Evolutionary conservation across 2,888 invertebrate genomes (phyloP).

Genomic region (Meteorus cinctellus): DNA sequence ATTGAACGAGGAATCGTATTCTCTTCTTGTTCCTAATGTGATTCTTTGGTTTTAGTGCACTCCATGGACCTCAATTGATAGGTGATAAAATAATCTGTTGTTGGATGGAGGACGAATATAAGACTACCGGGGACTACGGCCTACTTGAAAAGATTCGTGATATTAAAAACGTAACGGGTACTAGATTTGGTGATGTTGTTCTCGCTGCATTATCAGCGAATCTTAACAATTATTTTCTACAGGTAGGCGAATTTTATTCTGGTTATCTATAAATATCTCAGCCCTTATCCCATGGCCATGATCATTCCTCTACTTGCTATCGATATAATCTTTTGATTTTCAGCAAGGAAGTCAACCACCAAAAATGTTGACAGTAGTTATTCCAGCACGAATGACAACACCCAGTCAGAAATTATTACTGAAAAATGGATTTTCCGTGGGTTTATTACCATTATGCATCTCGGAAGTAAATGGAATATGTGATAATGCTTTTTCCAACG

Average conservation of each 20-base stretch:
- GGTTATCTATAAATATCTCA: too few species aligned
- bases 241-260: conserved; percentile 60
- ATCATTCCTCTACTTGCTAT: too few species aligned
- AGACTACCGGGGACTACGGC: conserved; percentile 61
- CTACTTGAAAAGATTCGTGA: conserved; percentile 64
- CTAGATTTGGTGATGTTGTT: conserved; percentile 74
- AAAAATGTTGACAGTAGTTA: conserved; percentile 61
- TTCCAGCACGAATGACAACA: conserved; percentile 63
- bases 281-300: too few species aligned
- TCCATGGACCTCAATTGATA: conserved; percentile 73
- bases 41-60: conserved; percentile 59
- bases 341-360: conserved; percentile 57
- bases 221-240: conserved; percentile 72
- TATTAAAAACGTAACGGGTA: conserved; percentile 61
- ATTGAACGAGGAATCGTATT: background rate
- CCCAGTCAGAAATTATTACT: conserved; percentile 60
- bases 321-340: background rate
- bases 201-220: conserved; percentile 74
- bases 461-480: conserved; percentile 50
- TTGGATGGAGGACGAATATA: conserved; percentile 58
- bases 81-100: conserved; percentile 71
- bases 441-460: conserved; percentile 74
- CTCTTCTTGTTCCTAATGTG: background rate
- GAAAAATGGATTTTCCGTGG: conserved; percentile 75
- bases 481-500: conserved; percentile 24